These are phyloP conservation scores for Leptogaster cylindrica DNA, from an alignment of 2,888 invertebrate genomes.

Conservation along the genomic window DNA sequence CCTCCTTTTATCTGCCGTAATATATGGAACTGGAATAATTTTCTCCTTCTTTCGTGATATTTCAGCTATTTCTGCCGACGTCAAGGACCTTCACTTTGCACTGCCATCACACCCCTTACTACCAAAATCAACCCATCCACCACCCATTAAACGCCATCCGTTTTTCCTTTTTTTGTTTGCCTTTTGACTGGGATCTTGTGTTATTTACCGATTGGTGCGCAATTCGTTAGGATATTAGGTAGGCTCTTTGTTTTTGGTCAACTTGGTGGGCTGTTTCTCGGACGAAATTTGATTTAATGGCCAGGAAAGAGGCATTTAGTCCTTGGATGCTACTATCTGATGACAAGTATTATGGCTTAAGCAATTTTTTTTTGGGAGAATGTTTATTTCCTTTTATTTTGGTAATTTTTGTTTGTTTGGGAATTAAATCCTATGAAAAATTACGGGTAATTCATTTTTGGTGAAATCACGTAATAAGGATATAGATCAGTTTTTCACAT, in stretches of 20 bases:
- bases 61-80: background rate
- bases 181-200: background rate
- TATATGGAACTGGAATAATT: no score
- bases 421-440: no score
- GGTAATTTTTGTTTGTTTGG: no score
- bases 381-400: no score
- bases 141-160: background rate
- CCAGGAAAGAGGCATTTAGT: no score
- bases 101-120: background rate
- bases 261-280: background rate
- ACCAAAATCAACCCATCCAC: background rate
- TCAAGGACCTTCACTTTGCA: background rate
- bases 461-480: no score
- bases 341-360: no score
- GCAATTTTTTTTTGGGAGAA: no score
- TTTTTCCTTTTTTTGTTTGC: background rate
- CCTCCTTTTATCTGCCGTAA: no score
- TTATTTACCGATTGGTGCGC: slow-evolving; percentile 12
- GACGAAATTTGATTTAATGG: background rate
- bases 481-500: no score
- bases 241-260: slow-evolving; percentile 4
- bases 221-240: slow-evolving; percentile 28
- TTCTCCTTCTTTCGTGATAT: background rate
- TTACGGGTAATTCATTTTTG: no score
- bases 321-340: no score